Conservation (phyloP, 2,888 invertebrate genomes). For the Leucania comma region DNA sequence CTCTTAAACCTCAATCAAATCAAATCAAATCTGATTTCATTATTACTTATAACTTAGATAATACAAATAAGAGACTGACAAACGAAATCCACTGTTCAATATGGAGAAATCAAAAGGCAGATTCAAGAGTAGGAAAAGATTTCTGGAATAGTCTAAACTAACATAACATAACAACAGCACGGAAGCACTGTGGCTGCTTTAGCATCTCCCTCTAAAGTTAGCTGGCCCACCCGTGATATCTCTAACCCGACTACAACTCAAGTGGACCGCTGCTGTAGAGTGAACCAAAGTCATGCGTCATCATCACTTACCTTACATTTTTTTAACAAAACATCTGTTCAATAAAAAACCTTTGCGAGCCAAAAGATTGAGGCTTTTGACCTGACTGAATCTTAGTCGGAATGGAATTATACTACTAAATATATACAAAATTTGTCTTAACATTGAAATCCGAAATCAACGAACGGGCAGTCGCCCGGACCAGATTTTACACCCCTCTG, state of each 20-base stretch:
- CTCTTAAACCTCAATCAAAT: not conserved
- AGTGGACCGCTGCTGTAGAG: too few species aligned
- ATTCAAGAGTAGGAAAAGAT: not conserved
- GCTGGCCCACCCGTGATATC: too few species aligned
- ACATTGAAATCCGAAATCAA: too few species aligned
- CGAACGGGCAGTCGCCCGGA: too few species aligned
- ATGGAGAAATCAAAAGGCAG: not conserved
- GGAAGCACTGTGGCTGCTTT: too few species aligned
- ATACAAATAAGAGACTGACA: not conserved
- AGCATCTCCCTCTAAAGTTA: too few species aligned
- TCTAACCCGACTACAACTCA: too few species aligned
- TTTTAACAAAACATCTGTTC: too few species aligned
- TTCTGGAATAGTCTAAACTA: not conserved
- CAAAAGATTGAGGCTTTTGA: not conserved
- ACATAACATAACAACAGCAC: too few species aligned
- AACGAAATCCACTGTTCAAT: not conserved
- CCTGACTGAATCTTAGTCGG: not conserved
- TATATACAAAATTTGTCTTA: not conserved
- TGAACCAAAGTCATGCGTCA: too few species aligned
- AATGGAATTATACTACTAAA: not conserved
- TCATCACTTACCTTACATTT: not conserved
- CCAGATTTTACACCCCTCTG: too few species aligned
- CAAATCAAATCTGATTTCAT: not conserved
- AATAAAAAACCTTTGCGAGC: not conserved
- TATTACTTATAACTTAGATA: too few species aligned